Percentiles rank a stretch among this genome's conserved stretches.
Evolutionary conservation across 1,140 invertebrate species (phyloP).

Genomic region (Uloborus diversus): DNA sequence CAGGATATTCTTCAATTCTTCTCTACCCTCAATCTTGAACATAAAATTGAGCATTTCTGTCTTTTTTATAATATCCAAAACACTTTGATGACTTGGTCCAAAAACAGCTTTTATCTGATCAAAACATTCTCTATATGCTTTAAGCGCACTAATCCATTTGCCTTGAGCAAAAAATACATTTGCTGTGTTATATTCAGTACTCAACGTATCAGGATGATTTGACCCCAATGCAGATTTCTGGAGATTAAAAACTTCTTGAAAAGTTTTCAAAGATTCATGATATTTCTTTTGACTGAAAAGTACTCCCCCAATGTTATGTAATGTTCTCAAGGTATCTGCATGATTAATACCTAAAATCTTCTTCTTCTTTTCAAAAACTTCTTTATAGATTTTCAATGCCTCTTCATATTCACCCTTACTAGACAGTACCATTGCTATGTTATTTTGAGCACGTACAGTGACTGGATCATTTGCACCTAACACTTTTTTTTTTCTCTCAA

Average conservation of each 20-base stretch:
- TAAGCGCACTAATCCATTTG: not conserved
- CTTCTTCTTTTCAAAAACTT: constrained; percentile 58
- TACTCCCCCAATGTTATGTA: constrained; percentile 58
- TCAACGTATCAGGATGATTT: constrained; percentile 16
- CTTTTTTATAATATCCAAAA: not conserved
- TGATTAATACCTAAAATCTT: constrained; percentile 59
- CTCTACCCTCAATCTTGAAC: not conserved
- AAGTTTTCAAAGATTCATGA: constrained; percentile 58
- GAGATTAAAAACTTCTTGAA: constrained; percentile 9
- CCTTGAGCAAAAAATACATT: constrained; percentile 13
- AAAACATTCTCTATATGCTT: constrained; percentile 3
- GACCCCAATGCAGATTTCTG: not conserved
- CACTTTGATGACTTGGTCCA: constrained; percentile 8
- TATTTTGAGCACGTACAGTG: constrained; percentile 56
- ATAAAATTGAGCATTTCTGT: constrained; percentile 5
- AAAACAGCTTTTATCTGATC: not conserved
- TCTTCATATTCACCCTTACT: constrained; percentile 59
- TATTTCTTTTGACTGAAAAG: constrained; percentile 55
- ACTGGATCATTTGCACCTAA: constrained; percentile 58
- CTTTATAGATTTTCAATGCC: constrained; percentile 59
- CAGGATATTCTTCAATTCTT: not conserved
- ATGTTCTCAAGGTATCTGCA: constrained; percentile 54
- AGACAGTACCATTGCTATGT: constrained; percentile 59
- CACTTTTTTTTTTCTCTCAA: constrained; percentile 49
- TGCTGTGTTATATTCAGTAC: constrained; percentile 30